Percentiles rank a stretch among this genome's conserved stretches.
Evolutionary conservation across 2,888 invertebrate species (phyloP).

Genomic region (Siphlonurus alternatus): DNA sequence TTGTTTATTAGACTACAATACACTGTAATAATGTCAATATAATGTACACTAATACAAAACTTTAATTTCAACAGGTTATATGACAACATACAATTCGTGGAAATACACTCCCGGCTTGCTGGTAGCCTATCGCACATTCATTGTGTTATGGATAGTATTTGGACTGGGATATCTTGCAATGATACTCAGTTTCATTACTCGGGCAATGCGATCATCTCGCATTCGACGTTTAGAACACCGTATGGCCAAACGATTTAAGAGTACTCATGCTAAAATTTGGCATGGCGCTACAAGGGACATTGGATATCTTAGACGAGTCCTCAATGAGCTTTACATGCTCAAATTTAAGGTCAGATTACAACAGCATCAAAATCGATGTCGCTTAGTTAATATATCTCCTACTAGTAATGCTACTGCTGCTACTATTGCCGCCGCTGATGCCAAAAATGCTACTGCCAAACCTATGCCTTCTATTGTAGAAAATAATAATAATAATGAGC

Average conservation of each 20-base stretch:
- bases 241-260: slow-evolving; percentile 55
- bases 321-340: slow-evolving; percentile 66
- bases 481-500: background rate
- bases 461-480: background rate
- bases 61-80: background rate
- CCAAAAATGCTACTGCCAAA: background rate
- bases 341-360: slow-evolving; percentile 48
- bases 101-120: background rate
- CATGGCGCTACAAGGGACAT: slow-evolving; percentile 59
- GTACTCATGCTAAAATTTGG: slow-evolving; percentile 61
- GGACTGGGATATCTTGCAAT: slow-evolving; percentile 82
- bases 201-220: slow-evolving; percentile 57
- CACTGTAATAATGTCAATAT: too few relatives aligned
- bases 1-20: too few relatives aligned
- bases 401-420: background rate
- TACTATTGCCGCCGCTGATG: background rate
- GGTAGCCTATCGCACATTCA: slow-evolving; percentile 58
- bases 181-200: slow-evolving; percentile 71
- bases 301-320: slow-evolving; percentile 49
- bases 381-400: background rate
- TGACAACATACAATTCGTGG: background rate
- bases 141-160: slow-evolving; percentile 79
- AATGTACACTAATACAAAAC: too few relatives aligned
- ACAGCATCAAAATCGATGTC: background rate
- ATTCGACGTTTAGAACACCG: slow-evolving; percentile 58